A percentile compares a stretch with the other conserved stretches of the same genome.
Conservation (phyloP, 2,113 vertebrate genomes). For the Pseudois nayaur region DNA sequence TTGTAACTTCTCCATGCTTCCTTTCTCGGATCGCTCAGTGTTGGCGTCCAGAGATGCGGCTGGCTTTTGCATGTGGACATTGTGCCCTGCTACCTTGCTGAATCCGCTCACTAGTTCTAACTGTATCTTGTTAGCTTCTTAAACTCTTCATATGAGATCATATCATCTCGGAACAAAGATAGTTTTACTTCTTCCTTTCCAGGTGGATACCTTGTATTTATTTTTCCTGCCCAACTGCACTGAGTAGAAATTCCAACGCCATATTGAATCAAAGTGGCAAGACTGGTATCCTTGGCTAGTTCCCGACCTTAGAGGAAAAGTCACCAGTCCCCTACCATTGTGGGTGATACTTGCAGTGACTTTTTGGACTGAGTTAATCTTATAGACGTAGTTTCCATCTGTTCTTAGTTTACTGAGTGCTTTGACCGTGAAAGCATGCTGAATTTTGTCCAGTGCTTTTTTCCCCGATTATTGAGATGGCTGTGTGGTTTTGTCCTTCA, state of each 20-base stretch:
- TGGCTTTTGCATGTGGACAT: background rate
- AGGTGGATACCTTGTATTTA: background rate
- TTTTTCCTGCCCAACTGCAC: background rate
- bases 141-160: background rate
- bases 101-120: background rate
- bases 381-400: background rate
- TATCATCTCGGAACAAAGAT: background rate
- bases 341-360: background rate
- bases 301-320: background rate
- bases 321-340: background rate
- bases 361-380: background rate
- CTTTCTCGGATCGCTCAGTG: background rate
- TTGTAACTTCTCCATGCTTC: background rate
- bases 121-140: background rate
- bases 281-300: background rate
- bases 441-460: background rate
- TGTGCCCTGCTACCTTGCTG: background rate
- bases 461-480: background rate
- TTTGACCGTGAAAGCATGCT: background rate
- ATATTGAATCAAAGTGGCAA: background rate
- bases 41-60: background rate
- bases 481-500: background rate
- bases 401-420: background rate
- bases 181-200: background rate
- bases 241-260: background rate